These are phyloP conservation scores for Glyptemys insculpta DNA, from an alignment of 2,797 vertebrate genomes.

Conservation along the genomic window DNA sequence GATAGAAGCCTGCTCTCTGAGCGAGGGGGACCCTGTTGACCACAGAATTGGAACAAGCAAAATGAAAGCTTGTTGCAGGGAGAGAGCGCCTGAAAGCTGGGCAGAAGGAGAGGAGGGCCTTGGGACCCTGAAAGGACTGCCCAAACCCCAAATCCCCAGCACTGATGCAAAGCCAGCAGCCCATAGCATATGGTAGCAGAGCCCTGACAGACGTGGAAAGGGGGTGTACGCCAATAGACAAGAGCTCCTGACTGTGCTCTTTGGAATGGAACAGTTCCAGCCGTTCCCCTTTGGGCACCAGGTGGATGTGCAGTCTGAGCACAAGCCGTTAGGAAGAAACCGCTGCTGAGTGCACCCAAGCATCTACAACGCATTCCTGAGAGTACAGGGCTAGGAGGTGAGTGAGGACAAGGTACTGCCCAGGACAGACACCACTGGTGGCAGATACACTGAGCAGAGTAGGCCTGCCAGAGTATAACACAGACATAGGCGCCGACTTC, in stretches of 20 bases:
- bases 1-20: not conserved
- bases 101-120: too few relatives aligned
- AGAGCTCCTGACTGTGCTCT: not conserved
- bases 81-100: not conserved
- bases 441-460: not conserved
- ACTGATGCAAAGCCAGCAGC: not conserved
- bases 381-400: not conserved
- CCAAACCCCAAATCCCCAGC: not conserved
- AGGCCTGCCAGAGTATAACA: not conserved
- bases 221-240: not conserved
- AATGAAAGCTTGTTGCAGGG: not conserved
- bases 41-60: not conserved
- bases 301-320: not conserved
- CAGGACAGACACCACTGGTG: not conserved
- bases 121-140: fast-evolving
- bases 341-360: not conserved
- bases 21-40: not conserved
- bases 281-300: not conserved
- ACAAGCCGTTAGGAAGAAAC: not conserved
- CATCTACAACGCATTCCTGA: not conserved
- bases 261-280: not conserved
- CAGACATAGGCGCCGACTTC: not conserved
- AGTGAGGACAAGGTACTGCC: not conserved
- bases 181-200: not conserved
- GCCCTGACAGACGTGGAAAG: not conserved